phyloP scores from a whole-genome alignment of 2,797 vertebrate species.

The Thripadectes ignobilis region DNA sequence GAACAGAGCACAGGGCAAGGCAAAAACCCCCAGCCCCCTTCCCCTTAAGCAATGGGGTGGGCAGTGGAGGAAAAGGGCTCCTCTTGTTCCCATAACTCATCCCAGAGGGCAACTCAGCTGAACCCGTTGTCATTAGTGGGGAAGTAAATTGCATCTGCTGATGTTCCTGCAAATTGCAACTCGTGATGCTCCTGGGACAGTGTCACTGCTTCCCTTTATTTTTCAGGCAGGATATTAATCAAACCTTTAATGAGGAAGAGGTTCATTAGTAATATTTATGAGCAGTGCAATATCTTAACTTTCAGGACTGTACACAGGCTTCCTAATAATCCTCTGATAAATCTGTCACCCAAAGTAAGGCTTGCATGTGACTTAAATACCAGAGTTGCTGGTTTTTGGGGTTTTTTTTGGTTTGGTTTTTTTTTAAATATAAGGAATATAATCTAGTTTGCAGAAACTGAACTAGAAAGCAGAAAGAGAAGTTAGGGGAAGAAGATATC shows the following conservation, averaged over 20 bases:
- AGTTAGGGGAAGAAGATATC: not conserved
- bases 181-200: conserved; percentile 12
- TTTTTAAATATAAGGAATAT: not conserved
- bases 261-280: not conserved
- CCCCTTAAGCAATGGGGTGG: not conserved
- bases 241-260: not conserved
- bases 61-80: not conserved
- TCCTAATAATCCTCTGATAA: not conserved
- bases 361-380: not conserved
- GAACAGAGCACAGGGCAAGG: not conserved
- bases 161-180: not conserved
- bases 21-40: not conserved
- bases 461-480: not conserved
- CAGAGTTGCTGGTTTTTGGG: too few species aligned
- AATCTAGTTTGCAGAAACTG: not conserved
- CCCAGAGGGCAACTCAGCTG: not conserved
- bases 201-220: conserved; percentile 15
- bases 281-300: not conserved
- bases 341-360: not conserved
- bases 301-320: not conserved
- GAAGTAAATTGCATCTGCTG: conserved; percentile 5
- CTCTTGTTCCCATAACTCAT: not conserved
- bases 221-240: conserved; percentile 24
- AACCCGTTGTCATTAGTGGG: not conserved
- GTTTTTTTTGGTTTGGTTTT: too few species aligned